These are phyloP conservation scores for Patagioenas fasciata DNA, from an alignment of 2,113 vertebrate species.

Conservation along the genomic window DNA sequence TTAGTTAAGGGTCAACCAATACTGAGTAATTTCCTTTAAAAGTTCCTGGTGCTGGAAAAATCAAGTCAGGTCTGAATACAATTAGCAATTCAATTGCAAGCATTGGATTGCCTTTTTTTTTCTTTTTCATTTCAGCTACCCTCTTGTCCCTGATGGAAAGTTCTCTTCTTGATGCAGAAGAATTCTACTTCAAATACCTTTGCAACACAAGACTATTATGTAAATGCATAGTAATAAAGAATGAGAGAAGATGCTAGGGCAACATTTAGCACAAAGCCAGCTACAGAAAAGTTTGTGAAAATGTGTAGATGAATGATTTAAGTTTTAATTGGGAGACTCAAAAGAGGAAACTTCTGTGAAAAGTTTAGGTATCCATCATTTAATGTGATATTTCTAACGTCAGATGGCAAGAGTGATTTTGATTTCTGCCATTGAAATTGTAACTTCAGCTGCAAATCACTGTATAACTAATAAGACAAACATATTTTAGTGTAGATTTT, in stretches of 20 bases:
- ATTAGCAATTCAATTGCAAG: neutral
- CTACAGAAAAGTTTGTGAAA: neutral
- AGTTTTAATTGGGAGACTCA: neutral
- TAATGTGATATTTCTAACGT: neutral
- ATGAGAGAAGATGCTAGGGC: neutral
- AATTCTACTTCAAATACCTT: constrained; percentile 11
- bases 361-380: neutral
- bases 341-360: neutral
- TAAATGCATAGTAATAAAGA: constrained; percentile 36
- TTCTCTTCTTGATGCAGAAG: neutral
- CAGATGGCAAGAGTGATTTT: neutral
- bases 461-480: neutral
- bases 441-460: neutral
- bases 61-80: neutral
- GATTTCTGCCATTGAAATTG: neutral
- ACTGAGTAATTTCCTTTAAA: neutral
- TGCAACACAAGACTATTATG: constrained; percentile 22
- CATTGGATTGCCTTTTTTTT: neutral
- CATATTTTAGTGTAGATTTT: neutral
- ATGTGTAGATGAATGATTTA: neutral
- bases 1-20: neutral
- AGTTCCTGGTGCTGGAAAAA: neutral
- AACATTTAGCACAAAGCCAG: neutral
- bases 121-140: neutral
- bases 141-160: neutral